Evolutionary conservation across 2,888 invertebrate species (phyloP), one percentile per base, ranked within the genome.

Genomic region (Drosophila melanosoma): DNA sequence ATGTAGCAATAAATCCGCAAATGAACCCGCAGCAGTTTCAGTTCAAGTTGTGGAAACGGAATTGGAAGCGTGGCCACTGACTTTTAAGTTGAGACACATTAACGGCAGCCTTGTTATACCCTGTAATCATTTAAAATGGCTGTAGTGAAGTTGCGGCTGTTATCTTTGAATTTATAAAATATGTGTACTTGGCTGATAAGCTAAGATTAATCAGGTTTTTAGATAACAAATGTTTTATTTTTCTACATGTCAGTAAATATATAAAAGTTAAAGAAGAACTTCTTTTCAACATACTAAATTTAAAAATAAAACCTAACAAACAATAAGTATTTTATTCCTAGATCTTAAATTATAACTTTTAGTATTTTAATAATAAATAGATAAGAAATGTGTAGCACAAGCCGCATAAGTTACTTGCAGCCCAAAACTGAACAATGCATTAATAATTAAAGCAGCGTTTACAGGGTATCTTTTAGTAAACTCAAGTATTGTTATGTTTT

Each of bases 1-100:
- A 72, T 79, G 79, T 69, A 63, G 75, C 81, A 82, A 76, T 79
- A 88, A 87, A 87, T 87, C 87, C 82, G 87, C 87, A 87, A 87
- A 81, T 80, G 82, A 79, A 76, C 89, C 89, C 87, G 89, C 87
- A 88, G 83, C 64, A 63, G 45, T 66, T 54, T 36, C 61, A 68
- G 66, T 51, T 69, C 20, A 61, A 35, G 45, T 35, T 38, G 53
- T 69, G 63, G 64, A 52, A 42, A 20, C 52, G 59, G 64, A 52
- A 29, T 40, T 33, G 67, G 17, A 57, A 57, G 74, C 84, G 74
- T 84, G 85, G 72, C 76, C 83, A 79, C 49, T 86, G 88, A 88
- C 83, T 88, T 81, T 76, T 63, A 33, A 51, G 69, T 69, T 67
- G 70, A 59, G 74, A 56, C 20, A 36, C 69, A 54, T n/a, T 33